Evolutionary conservation across 2,113 vertebrate species (phyloP).

Genomic region (Vombatus ursinus): DNA sequence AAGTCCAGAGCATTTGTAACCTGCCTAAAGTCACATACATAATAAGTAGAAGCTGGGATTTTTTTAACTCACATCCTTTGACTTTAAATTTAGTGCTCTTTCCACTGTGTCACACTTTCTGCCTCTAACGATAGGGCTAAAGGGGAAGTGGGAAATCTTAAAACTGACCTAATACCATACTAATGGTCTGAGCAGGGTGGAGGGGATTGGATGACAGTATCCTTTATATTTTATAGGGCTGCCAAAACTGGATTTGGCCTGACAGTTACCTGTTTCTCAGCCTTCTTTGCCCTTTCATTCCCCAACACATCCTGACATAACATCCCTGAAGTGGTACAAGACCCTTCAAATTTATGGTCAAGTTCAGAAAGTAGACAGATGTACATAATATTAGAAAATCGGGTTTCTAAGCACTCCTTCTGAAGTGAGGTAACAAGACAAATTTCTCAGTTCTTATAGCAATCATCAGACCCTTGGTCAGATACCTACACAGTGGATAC

Average conservation of each 20-base stretch:
- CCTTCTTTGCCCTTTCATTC: not conserved
- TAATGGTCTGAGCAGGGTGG: not conserved
- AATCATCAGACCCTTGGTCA: not conserved
- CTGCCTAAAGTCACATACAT: not conserved
- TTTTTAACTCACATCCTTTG: not conserved
- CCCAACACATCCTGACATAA: not conserved
- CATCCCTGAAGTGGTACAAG: not conserved
- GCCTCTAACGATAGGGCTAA: not conserved
- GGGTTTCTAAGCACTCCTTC: not conserved
- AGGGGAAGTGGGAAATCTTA: not conserved
- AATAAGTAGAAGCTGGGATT: not conserved
- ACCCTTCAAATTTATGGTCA: not conserved
- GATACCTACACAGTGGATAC: slow-evolving; percentile 25
- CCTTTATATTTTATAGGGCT: not conserved
- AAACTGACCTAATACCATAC: not conserved
- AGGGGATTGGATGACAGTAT: not conserved
- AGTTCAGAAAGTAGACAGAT: not conserved
- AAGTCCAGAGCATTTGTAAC: not conserved
- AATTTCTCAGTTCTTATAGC: slow-evolving; percentile 23
- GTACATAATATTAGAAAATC: not conserved
- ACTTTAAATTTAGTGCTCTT: not conserved
- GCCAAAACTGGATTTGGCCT: not conserved
- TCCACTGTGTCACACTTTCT: not conserved
- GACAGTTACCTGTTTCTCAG: not conserved
- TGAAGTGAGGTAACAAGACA: not conserved